Base-by-base conservation (phyloP, 2,797 vertebrate species). In the Mycteria americana region DNA sequence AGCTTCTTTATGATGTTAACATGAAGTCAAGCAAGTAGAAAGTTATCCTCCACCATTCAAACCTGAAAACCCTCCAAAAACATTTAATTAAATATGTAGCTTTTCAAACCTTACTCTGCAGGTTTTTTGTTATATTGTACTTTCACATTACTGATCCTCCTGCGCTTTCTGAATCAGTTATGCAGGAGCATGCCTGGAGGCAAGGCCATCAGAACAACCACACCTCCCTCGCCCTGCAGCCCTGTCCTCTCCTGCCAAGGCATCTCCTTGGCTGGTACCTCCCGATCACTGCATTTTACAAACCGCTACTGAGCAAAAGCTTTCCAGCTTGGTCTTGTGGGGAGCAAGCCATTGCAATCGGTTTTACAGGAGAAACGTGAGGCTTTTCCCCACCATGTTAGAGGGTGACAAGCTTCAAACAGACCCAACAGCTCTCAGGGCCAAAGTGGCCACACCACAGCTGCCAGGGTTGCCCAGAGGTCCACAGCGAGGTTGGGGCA, bases 201-300 rank as follows among this genome's bases (percentile, higher is more conserved):
- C 14, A 72, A 70, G 28, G 67, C 53, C 4, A 1, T 12, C 39
- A 76, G 37, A 41, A 43, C 16, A 88, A 19, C 8, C 9, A 23
- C 7, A 43, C 8, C 27, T 65, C 8, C 24, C 13, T 63, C 0
- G 0, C 3, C 16, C n/a, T n/a, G 17, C 18, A 53, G 16, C 13
- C 12, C 8, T 41, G 4, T n/a, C 15, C 2, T 43, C 39, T 54
- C 39, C 50, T 56, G 28, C 11, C 27, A 63, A 48, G 43, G 23
- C 1, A 0, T 33, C 25, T 59, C 39, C 17, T 69, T 1, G 1
- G 7, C 33, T 51, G 41, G 18, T 78, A 54, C 39, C 12, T 48
- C 41, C 64, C 22, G 6, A 60, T 3, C 4, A 37, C 17, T 41
- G 30, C 25, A 35, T 82, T 73, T 60, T 43, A 37, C 39, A 51